These are phyloP conservation scores for Drosophila siamana DNA, from an alignment of 2,888 invertebrate species.

Conservation along the genomic window DNA sequence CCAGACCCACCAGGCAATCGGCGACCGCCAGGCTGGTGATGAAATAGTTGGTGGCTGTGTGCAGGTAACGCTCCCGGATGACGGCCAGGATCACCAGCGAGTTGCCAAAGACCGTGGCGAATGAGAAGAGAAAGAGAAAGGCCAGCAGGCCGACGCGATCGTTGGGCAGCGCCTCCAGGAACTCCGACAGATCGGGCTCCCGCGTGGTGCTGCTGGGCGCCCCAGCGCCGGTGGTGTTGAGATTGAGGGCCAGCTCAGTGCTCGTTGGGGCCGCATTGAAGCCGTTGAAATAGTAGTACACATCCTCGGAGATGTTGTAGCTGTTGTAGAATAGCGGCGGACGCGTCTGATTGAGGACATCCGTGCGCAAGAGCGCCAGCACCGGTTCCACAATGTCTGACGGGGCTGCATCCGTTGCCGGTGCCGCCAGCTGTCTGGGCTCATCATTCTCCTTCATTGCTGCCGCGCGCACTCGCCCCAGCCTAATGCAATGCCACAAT, in stretches of 20 bases:
- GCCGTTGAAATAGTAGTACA: slow-evolving; percentile 83
- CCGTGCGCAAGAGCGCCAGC: slow-evolving; percentile 57
- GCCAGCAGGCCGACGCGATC: slow-evolving; percentile 92
- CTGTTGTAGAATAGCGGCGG: slow-evolving; percentile 79
- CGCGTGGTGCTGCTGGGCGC: slow-evolving; percentile 61
- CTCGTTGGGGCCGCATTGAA: slow-evolving; percentile 63
- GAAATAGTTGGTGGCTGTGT: slow-evolving; percentile 99
- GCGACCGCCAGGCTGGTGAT: slow-evolving; percentile 98
- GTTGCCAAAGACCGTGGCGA: slow-evolving; percentile 98
- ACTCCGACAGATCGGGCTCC: slow-evolving; percentile 84
- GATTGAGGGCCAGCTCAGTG: slow-evolving; percentile 55
- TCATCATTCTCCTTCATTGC: slow-evolving; percentile 72
- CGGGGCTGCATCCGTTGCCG: slow-evolving; percentile 59
- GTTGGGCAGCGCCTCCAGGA: slow-evolving; percentile 87
- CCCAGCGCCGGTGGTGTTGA: slow-evolving; percentile 32
- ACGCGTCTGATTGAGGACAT: slow-evolving; percentile 70
- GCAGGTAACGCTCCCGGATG: slow-evolving; percentile 95
- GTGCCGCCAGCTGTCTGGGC: slow-evolving; percentile 55
- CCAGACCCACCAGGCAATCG: slow-evolving; percentile 97
- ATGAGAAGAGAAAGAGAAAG: slow-evolving; percentile 93
- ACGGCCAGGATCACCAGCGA: slow-evolving; percentile 97
- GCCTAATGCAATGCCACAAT: slow-evolving; percentile 50
- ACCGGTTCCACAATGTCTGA: slow-evolving; percentile 56
- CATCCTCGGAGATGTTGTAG: slow-evolving; percentile 84
- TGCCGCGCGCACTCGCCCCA: neutral